Base-by-base conservation (phyloP, 2,113 vertebrate species). In the Heterotilapia buettikoferi region DNA sequence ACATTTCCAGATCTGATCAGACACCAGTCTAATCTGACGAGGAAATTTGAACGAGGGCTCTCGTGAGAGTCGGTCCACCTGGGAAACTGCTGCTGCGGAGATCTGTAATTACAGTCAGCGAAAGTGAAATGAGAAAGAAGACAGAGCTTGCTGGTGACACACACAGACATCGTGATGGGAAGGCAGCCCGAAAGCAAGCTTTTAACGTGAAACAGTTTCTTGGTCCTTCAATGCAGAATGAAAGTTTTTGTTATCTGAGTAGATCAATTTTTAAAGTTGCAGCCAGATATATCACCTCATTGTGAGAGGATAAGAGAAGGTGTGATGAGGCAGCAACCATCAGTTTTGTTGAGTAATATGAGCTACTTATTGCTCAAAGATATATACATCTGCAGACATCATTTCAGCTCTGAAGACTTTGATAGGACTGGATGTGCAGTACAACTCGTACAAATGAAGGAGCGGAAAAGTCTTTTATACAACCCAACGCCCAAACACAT, bases 41-140 rank as follows among this genome's bases (percentile, higher is more conserved):
- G 88, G 90, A 92, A 90, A 92, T 88, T 84, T 87, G 88, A 86
- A 84, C 36, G 38, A 87, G 63, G 47, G 54, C 50, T 84, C 88
- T 87, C 84, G 33, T 11, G 71, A 90, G 91, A 87, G 45, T 68
- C 16, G 19, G 50, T 63, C 82, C 78, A 76, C 29, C 66, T 21
- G 40, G 84, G 76, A 40, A 85, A 31, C 43, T 29, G 36, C 56
- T 50, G 61, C 84, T 61, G 21, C 61, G 16, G 59, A 78, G 52
- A 40, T 80, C 78, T 71, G 88, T 83, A 83, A 92, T 86, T 87
- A 89, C 33, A 89, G 52, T 10, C 40, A 80, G 80, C 59, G 10
- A 38, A 47, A 79, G 45, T 52, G n/a, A 38, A 82, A 50, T 6
- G 19, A 56, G 36, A 80, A 40, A 3, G n/a, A 50, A 71, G 26